Evolutionary conservation across 2,888 invertebrate species (phyloP), one percentile per base, ranked within the genome.

Genomic region (Gortyna flavago): DNA sequence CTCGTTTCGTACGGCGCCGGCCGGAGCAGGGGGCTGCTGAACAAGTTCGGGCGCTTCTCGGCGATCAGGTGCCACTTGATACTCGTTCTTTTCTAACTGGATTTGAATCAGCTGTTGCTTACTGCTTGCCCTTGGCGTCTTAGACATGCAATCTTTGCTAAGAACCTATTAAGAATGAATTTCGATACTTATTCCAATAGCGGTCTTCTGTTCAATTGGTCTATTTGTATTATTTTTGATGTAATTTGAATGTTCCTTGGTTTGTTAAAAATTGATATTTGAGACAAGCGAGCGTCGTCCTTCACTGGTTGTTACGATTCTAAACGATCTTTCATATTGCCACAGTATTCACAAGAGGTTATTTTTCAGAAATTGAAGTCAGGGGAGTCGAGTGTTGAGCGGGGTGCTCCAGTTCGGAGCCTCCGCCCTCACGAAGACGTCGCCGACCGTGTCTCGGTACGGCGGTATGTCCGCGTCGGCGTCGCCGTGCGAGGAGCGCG

Each of bases 21-120:
- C 44, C 78, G 81, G 78, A 75, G 78, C 78, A 92, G 93, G 92
- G 94, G 92, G 94, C 93, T 94, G 93, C 94, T 94, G 95, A 95
- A 96, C 96, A 92, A 95, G 96, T 96, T 95, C 94, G 94, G 95
- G 92, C 95, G 95, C 95, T 95, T 94, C 94, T 93, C 93, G 93
- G 91, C 94, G 92, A 93, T 95, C 95, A 95, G 95, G 95, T 96
- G 95, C 95, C 95, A 94, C 94, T 94, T 93, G 93, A 95, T 95
- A 95, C 96, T 94, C 91, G 96, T 96, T 95, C 96, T 95, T 93
- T 94, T 95, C 96, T 96, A 96, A 96, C 96, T 95, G 96, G 95
- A 95, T 94, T 95, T 90, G 91, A 91, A 95, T 95, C 96, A 96
- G 96, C 96, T 96, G 96, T 93, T 94, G 89, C 91, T 93, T 94